phyloP scores from a whole-genome alignment of 2,113 vertebrate species.

The Nematolebias whitei region DNA sequence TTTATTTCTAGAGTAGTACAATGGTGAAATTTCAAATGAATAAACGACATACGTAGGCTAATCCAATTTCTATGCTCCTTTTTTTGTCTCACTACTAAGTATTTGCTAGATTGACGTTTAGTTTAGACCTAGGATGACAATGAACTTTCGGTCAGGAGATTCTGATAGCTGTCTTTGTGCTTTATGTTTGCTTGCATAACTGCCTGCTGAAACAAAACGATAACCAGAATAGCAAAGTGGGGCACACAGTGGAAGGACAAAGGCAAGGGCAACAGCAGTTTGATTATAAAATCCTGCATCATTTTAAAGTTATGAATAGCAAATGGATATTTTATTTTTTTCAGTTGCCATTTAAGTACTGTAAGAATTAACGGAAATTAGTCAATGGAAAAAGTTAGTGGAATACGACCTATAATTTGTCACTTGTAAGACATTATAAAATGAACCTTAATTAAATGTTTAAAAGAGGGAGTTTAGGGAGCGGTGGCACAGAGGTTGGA shows the following conservation, averaged over 20 bases:
- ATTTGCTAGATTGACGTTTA: slow-evolving; percentile 12
- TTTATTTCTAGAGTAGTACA: too few relatives aligned
- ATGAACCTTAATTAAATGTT: background rate
- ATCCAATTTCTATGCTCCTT: background rate
- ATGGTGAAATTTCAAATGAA: too few relatives aligned
- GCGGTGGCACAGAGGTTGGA: too few relatives aligned
- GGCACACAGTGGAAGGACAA: background rate
- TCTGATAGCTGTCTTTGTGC: slow-evolving; percentile 30
- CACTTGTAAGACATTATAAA: background rate
- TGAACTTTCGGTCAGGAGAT: slow-evolving; percentile 60
- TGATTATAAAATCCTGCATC: background rate
- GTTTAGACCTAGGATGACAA: slow-evolving; percentile 41
- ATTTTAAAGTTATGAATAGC: slow-evolving; percentile 3
- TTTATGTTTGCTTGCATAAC: slow-evolving; percentile 15
- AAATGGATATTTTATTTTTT: slow-evolving; percentile 11
- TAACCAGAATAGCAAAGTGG: background rate
- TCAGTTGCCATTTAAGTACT: slow-evolving; percentile 3
- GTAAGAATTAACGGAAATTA: background rate
- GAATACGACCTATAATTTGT: background rate
- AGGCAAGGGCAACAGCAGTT: slow-evolving; percentile 5
- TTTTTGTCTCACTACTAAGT: background rate
- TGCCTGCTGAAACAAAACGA: slow-evolving; percentile 17
- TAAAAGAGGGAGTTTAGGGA: too few relatives aligned
- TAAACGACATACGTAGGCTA: too few relatives aligned
- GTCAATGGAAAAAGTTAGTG: background rate